Evolutionary conservation across 2,113 vertebrate genomes (phyloP).

Genomic region (Caranx melampygus): DNA sequence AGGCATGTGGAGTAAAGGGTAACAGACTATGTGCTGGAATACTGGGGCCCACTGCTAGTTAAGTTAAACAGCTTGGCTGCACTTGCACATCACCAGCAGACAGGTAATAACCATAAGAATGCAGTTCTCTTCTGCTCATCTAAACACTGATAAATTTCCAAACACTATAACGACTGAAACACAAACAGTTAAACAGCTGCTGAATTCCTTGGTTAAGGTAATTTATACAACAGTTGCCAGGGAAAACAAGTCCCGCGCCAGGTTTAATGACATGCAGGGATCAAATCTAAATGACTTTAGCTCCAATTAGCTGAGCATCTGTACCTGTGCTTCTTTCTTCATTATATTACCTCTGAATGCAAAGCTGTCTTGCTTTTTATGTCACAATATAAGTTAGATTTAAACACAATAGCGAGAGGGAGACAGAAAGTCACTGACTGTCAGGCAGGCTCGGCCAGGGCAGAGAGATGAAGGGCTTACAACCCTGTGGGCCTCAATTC

Average conservation of each 20-base stretch:
- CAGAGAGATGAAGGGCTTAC: constrained; percentile 40
- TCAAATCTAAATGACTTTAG: constrained; percentile 21
- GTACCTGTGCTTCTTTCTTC: background rate
- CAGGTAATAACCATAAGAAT: constrained; percentile 3
- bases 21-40: constrained; percentile 11
- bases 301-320: constrained; percentile 15
- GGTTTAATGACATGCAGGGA: constrained; percentile 8
- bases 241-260: constrained; percentile 24
- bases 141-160: background rate
- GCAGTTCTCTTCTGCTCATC: background rate
- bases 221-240: constrained; percentile 17
- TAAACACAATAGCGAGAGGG: background rate
- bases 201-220: background rate
- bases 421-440: constrained; percentile 26
- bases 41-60: background rate
- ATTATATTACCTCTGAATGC: constrained; percentile 12
- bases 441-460: background rate
- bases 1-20: constrained; percentile 37
- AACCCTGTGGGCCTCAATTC: constrained; percentile 1
- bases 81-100: constrained; percentile 1
- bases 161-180: background rate
- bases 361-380: background rate
- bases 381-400: background rate
- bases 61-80: background rate
- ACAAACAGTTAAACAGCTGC: background rate